These are phyloP conservation scores for Nilaparvata lugens DNA, from an alignment of 1,140 invertebrate species.

Conservation along the genomic window DNA sequence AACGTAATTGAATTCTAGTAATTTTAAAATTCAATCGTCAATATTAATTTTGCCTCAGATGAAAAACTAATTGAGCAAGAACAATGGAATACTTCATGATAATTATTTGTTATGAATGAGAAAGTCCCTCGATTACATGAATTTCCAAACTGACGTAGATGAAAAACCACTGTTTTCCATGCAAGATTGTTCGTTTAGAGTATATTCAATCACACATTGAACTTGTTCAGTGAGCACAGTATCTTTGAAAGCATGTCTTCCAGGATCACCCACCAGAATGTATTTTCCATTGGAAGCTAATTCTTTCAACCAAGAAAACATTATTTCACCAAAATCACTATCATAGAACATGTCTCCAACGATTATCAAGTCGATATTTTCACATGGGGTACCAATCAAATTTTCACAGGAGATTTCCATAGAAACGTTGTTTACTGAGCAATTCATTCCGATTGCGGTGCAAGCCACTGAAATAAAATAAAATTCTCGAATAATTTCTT, in stretches of 20 bases:
- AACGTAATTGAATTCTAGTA: too few relatives aligned
- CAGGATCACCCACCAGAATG: background rate
- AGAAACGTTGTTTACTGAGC: background rate
- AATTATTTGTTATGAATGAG: too few relatives aligned
- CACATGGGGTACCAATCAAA: background rate
- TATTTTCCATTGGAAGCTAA: background rate
- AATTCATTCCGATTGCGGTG: background rate
- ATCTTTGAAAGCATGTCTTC: background rate
- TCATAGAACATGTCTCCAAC: conserved; percentile 3
- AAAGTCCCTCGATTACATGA: background rate
- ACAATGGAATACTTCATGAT: too few relatives aligned
- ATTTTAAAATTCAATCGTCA: too few relatives aligned
- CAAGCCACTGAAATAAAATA: background rate
- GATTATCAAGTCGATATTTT: background rate
- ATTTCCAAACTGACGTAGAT: background rate
- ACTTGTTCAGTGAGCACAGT: background rate
- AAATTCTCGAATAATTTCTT: background rate
- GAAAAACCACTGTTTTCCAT: background rate
- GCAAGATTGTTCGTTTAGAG: background rate
- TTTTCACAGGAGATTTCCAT: background rate
- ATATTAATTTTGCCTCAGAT: too few relatives aligned
- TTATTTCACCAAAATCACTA: background rate
- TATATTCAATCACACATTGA: background rate
- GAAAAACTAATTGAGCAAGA: too few relatives aligned
- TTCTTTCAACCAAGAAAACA: background rate